Evolutionary conservation across 2,888 invertebrate genomes (phyloP), one percentile per base, ranked within the genome.

Genomic region (Erynnis tages): DNA sequence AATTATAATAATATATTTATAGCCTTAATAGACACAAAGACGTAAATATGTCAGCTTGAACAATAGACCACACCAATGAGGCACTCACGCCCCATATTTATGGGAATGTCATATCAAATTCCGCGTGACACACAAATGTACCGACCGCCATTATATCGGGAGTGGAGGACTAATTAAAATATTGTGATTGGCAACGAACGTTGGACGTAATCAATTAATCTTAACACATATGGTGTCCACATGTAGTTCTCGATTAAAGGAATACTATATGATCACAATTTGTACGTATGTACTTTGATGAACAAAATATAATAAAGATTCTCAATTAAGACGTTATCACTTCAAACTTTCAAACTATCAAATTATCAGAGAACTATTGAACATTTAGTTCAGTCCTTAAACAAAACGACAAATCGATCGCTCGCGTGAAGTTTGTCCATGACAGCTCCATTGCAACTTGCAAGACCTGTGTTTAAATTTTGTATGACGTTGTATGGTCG

Each of bases 151-250:
- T 50, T 13, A 27, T 35, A 34, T 19, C 34, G 41, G 27, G 49
- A 34, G 41, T 27, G 41, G 43, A 25, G 27, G 49, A 50, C 35
- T 50, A 43, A 50, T 50, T 50, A 43, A 50, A 50, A 50, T 50
- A 50, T 50, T 50, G 34, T 50, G 43, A 43, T 50, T 50, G 49
- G 49, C 49, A 35, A 17, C 34, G 19, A 10, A 35, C 34, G 27
- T 29, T 32, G 34, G 19, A 25, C 43, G 41, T 27, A n/a, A 41
- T 43, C 43, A 50, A 41, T 49, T 49, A 25, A 35, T 23, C 25
- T 29, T 21, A 45, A 10, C 34, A 32, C 45, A 45, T 35, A n/a
- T 45, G 45, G 45, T 45, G 8, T 19, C 30, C 44, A 44, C 32
- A 25, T 45, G 34, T 34, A 21, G 27, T 6, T n/a, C 21, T 3